Conservation (phyloP, 2,888 invertebrate genomes). For the Exocentrus adspersus region DNA sequence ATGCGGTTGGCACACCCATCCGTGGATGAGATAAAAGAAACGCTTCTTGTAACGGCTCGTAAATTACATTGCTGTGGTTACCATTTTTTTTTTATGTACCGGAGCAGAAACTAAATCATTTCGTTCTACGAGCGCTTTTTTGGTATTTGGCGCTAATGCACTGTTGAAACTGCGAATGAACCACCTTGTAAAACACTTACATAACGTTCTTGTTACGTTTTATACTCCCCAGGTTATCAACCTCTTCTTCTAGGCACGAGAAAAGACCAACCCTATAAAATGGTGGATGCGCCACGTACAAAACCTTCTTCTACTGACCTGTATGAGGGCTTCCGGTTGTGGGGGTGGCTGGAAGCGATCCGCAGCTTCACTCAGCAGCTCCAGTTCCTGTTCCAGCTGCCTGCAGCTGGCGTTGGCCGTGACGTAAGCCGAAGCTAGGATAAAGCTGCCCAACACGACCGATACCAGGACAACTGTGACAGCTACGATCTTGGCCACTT, state of each 20-base stretch:
- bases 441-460: slow-evolving; percentile 83
- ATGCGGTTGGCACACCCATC: no score
- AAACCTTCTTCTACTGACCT: no score
- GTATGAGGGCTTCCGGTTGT: slow-evolving; percentile 73
- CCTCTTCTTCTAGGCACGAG: slow-evolving; percentile 1
- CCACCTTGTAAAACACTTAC: neutral
- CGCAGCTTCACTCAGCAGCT: slow-evolving; percentile 73
- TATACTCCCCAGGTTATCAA: slow-evolving; percentile 22
- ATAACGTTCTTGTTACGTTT: slow-evolving; percentile 18
- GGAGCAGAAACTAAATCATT: no score
- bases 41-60: no score
- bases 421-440: slow-evolving; percentile 85
- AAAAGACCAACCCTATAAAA: slow-evolving; percentile 14
- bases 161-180: neutral
- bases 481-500: slow-evolving; percentile 87
- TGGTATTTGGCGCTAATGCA: no score
- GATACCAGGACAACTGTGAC: slow-evolving; percentile 84
- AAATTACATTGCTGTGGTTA: no score
- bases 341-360: slow-evolving; percentile 62
- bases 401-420: slow-evolving; percentile 84
- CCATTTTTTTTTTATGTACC: no score
- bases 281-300: slow-evolving; percentile 16
- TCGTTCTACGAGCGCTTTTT: no score
- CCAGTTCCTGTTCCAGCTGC: slow-evolving; percentile 79
- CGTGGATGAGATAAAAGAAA: no score